These are phyloP conservation scores for Cantharis rufa DNA, from an alignment of 2,888 invertebrate genomes.

Conservation along the genomic window DNA sequence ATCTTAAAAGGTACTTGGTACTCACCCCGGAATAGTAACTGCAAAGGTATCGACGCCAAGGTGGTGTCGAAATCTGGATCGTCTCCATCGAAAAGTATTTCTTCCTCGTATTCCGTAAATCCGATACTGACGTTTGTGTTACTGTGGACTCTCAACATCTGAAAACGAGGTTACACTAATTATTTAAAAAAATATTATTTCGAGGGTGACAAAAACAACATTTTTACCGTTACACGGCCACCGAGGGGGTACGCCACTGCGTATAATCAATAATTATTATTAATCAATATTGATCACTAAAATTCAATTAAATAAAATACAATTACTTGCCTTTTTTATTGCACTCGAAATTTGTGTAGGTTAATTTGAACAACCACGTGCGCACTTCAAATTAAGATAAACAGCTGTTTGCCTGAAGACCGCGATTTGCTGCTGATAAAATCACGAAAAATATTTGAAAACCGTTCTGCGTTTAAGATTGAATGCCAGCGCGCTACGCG, in stretches of 20 bases:
- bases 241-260: not conserved
- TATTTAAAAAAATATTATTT: not conserved
- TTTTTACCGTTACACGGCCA: not conserved
- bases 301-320: not conserved
- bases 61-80: conserved; percentile 51
- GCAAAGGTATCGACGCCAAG: conserved; percentile 31
- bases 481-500: conserved; percentile 20
- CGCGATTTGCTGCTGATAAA: not conserved
- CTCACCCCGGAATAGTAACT: conserved; percentile 41
- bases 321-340: not conserved
- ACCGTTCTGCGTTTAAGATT: not conserved
- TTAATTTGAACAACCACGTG: not conserved
- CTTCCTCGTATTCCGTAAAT: conserved; percentile 53
- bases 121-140: conserved; percentile 43
- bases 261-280: not conserved
- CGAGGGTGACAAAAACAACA: no score
- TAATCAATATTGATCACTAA: not conserved
- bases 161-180: conserved; percentile 2
- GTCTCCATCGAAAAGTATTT: conserved; percentile 52
- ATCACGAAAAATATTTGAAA: not conserved
- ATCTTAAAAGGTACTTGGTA: not conserved
- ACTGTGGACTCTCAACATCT: conserved; percentile 50
- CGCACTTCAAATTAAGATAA: not conserved
- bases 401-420: not conserved
- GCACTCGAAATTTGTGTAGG: not conserved